These are phyloP conservation scores for Dicentrarchus labrax DNA, from an alignment of 2,113 vertebrate genomes.

Conservation along the genomic window DNA sequence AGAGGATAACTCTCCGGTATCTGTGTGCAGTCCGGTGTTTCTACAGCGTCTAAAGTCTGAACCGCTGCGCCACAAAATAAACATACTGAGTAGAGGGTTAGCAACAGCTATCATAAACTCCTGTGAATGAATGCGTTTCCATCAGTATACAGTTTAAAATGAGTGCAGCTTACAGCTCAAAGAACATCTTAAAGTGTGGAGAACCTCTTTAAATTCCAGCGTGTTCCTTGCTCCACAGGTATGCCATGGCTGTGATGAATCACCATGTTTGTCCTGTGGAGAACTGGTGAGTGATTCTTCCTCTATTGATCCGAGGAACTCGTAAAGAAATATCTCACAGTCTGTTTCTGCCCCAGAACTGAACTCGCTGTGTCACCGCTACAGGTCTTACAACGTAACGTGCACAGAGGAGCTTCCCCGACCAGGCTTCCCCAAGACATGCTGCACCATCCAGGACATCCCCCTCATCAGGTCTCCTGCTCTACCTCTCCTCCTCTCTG, in stretches of 20 bases:
- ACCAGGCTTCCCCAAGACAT: conserved; percentile 91
- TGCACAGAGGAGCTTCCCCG: conserved; percentile 89
- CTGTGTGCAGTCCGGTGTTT: too few relatives aligned
- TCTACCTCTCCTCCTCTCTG: conserved; percentile 48
- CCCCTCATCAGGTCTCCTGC: conserved; percentile 90
- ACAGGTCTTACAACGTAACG: conserved; percentile 93
- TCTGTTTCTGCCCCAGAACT: neutral
- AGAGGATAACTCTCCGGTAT: too few relatives aligned
- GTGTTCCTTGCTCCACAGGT: conserved; percentile 78
- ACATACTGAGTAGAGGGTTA: too few relatives aligned
- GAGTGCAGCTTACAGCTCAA: too few relatives aligned
- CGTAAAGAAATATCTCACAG: too few relatives aligned
- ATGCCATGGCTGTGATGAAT: conserved; percentile 97
- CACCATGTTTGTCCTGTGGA: conserved; percentile 95
- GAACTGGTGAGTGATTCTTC: conserved; percentile 88
- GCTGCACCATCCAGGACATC: conserved; percentile 93
- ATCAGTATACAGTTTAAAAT: too few relatives aligned
- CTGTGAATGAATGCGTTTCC: too few relatives aligned
- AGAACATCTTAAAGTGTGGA: too few relatives aligned
- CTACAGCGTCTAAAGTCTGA: too few relatives aligned
- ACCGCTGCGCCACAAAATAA: too few relatives aligned
- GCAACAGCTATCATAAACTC: too few relatives aligned
- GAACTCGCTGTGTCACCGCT: conserved; percentile 28
- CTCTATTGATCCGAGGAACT: neutral
- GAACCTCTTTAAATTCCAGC: conserved; percentile 14